A percentile compares a stretch with the other conserved stretches of the same genome.
Evolutionary conservation across 2,113 vertebrate genomes (phyloP).

Genomic region (Larimichthys polyactis): DNA sequence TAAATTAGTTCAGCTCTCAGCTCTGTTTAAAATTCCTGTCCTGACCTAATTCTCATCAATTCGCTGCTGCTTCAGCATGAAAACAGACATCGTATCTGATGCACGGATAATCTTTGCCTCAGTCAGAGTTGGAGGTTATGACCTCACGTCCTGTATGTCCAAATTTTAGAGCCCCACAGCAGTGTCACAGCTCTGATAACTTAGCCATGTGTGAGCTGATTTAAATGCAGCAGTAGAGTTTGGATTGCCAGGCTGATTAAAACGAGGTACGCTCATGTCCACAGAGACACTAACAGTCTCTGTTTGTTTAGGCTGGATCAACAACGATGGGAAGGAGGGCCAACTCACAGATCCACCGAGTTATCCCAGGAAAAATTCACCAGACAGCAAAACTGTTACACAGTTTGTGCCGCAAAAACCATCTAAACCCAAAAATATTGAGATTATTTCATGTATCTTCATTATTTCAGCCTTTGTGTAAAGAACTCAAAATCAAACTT

Average conservation of each 20-base stretch:
- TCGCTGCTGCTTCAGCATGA: slow-evolving; percentile 8
- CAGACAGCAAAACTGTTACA: too few relatives aligned
- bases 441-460: too few relatives aligned
- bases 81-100: slow-evolving; percentile 21
- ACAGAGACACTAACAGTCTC: not conserved
- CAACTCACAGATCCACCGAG: too few relatives aligned
- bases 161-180: not conserved
- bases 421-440: too few relatives aligned
- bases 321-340: not conserved
- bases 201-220: not conserved
- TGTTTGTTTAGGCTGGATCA: too few relatives aligned
- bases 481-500: too few relatives aligned
- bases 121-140: not conserved
- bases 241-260: not conserved
- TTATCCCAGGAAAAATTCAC: too few relatives aligned
- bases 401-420: too few relatives aligned
- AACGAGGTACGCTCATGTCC: not conserved
- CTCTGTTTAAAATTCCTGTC: slow-evolving; percentile 29
- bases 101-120: slow-evolving; percentile 32
- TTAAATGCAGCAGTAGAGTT: not conserved
- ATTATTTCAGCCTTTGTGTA: too few relatives aligned
- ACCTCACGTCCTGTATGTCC: not conserved
- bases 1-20: not conserved
- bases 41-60: slow-evolving; percentile 37
- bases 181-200: not conserved